These are phyloP conservation scores for Lithophane socia DNA, from an alignment of 2,888 invertebrate genomes.

Conservation along the genomic window DNA sequence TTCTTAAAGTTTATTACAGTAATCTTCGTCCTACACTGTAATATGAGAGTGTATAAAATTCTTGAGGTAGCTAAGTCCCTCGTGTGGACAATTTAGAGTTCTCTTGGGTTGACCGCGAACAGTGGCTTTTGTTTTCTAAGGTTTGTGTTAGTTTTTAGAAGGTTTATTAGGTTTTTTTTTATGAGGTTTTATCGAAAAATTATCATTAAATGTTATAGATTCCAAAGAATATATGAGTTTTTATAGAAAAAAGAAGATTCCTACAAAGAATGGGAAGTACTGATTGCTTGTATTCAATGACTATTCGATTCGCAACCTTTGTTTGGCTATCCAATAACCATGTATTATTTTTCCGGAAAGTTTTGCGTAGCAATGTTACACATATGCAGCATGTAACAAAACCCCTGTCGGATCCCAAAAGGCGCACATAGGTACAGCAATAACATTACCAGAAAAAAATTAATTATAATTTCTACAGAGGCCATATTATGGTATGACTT, in stretches of 20 bases:
- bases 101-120: conserved; percentile 56
- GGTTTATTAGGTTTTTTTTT: background rate
- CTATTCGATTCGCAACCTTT: background rate
- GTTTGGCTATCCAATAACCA: background rate
- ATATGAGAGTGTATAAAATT: conserved; percentile 63
- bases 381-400: too few species aligned
- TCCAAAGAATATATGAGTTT: background rate
- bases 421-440: too few species aligned
- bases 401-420: too few species aligned
- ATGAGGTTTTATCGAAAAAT: background rate
- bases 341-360: background rate
- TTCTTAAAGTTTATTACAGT: conserved; percentile 65
- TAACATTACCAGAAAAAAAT: too few species aligned
- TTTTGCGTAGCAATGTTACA: too few species aligned
- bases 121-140: conserved; percentile 43
- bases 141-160: conserved; percentile 20
- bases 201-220: background rate
- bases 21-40: conserved; percentile 57
- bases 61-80: conserved; percentile 51
- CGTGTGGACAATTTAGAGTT: conserved; percentile 52
- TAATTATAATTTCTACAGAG: too few species aligned
- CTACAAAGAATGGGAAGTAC: background rate
- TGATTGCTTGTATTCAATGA: too few species aligned
- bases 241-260: too few species aligned
- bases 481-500: too few species aligned